Evolutionary conservation across 2,113 vertebrate genomes (phyloP).

Genomic region (Chloropsis hardwickii): DNA sequence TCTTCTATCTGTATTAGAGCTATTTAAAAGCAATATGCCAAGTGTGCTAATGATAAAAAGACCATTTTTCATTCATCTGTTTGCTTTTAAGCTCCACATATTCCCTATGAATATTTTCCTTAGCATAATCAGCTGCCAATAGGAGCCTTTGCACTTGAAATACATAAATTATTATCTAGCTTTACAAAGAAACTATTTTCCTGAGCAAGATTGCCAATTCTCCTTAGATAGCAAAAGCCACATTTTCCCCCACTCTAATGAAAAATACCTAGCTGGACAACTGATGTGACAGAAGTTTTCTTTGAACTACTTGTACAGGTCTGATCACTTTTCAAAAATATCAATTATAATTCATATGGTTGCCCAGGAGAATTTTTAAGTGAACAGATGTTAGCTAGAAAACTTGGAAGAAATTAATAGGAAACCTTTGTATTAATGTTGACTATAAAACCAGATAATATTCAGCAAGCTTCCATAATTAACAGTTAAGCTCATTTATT

Average conservation of each 20-base stretch:
- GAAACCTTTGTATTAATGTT: background rate
- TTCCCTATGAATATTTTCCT: conserved; percentile 12
- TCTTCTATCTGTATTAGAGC: conserved; percentile 32
- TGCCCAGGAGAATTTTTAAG: background rate
- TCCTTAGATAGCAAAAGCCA: background rate
- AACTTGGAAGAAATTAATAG: background rate
- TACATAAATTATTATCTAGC: background rate
- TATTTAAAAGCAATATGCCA: conserved; percentile 54
- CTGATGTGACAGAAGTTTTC: background rate
- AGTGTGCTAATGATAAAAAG: conserved; percentile 28
- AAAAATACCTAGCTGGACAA: background rate
- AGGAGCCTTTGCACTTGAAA: background rate
- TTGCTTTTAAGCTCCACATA: conserved; percentile 32
- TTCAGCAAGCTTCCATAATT: background rate
- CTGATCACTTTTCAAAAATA: background rate
- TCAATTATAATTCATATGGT: background rate
- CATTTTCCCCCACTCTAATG: background rate
- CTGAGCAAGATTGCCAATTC: background rate
- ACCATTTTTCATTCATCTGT: background rate
- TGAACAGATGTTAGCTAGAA: background rate
- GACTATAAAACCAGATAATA: background rate
- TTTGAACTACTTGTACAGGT: background rate
- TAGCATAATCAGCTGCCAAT: background rate
- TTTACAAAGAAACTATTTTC: background rate
- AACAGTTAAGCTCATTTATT: background rate